Percentiles rank a stretch among this genome's conserved stretches.
phyloP scores from a whole-genome alignment of 2,888 invertebrate genomes.

The Cyclophora albipunctata region DNA sequence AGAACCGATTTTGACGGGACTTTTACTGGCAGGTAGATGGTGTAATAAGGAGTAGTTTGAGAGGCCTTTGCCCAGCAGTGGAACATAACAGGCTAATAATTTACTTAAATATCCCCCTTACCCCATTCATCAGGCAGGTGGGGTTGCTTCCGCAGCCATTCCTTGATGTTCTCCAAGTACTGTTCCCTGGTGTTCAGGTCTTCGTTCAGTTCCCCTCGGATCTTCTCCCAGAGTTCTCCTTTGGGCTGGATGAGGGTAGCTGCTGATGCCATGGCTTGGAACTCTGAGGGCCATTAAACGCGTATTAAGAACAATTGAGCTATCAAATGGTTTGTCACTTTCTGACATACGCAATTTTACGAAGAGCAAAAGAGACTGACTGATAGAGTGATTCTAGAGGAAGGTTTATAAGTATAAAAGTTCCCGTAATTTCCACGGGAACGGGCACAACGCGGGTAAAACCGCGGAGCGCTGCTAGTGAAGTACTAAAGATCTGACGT shows the following conservation, averaged over 20 bases:
- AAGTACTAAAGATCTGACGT: not conserved
- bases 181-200: constrained; percentile 70
- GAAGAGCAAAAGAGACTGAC: not conserved
- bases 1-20: too few species aligned
- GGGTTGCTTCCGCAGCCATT: constrained; percentile 79
- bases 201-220: constrained; percentile 81
- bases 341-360: too few species aligned
- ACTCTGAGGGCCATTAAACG: not conserved
- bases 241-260: constrained; percentile 80
- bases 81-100: too few species aligned
- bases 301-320: too few species aligned
- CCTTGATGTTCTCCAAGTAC: constrained; percentile 76
- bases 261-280: constrained; percentile 41
- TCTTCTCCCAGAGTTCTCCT: constrained; percentile 79
- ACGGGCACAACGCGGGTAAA: too few species aligned
- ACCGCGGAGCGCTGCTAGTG: too few species aligned
- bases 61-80: too few species aligned
- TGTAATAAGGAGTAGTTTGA: too few species aligned
- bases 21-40: too few species aligned
- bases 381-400: not conserved
- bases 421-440: too few species aligned
- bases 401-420: too few species aligned
- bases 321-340: too few species aligned
- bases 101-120: constrained; percentile 23
- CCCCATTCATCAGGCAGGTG: constrained; percentile 77